Evolutionary conservation across 1,140 invertebrate species (phyloP).

Genomic region (Bombus confusus): DNA sequence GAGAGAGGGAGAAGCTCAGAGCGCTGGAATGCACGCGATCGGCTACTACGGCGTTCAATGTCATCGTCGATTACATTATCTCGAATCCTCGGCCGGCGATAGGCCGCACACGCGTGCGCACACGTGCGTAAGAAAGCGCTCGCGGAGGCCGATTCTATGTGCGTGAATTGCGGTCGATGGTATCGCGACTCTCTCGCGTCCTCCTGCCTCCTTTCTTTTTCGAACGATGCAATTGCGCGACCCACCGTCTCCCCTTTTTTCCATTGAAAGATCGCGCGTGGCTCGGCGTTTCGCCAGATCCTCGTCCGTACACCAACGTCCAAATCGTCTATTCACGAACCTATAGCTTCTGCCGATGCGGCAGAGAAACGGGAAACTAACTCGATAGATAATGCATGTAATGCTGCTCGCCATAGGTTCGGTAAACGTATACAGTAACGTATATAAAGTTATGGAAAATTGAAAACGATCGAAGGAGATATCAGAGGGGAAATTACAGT

Average conservation of each 20-base stretch:
- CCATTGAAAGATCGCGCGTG: slow-evolving; percentile 40
- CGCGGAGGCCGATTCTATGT: slow-evolving; percentile 53
- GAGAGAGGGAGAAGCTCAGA: slow-evolving; percentile 17
- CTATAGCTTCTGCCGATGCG: too few species aligned
- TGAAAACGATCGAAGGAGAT: too few species aligned
- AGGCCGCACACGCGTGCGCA: slow-evolving; percentile 54
- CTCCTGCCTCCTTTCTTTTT: slow-evolving; percentile 21
- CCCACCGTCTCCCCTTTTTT: slow-evolving; percentile 10
- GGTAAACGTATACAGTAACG: too few species aligned
- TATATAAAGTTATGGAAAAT: too few species aligned
- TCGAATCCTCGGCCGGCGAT: slow-evolving; percentile 58
- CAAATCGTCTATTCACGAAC: not conserved
- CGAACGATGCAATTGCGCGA: not conserved
- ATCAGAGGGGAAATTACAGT: not conserved
- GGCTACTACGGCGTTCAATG: slow-evolving; percentile 69
- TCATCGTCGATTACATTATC: slow-evolving; percentile 71
- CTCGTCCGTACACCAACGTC: not conserved
- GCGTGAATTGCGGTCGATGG: slow-evolving; percentile 53
- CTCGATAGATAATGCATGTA: too few species aligned
- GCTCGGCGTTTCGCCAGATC: slow-evolving; percentile 37
- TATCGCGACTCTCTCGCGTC: slow-evolving; percentile 26
- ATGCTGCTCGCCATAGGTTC: too few species aligned
- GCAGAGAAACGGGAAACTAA: too few species aligned
- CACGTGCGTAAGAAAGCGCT: slow-evolving; percentile 62
- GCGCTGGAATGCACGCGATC: slow-evolving; percentile 69